These are phyloP conservation scores for Salvelinus fontinalis DNA, from an alignment of 2,113 vertebrate genomes.

Conservation along the genomic window DNA sequence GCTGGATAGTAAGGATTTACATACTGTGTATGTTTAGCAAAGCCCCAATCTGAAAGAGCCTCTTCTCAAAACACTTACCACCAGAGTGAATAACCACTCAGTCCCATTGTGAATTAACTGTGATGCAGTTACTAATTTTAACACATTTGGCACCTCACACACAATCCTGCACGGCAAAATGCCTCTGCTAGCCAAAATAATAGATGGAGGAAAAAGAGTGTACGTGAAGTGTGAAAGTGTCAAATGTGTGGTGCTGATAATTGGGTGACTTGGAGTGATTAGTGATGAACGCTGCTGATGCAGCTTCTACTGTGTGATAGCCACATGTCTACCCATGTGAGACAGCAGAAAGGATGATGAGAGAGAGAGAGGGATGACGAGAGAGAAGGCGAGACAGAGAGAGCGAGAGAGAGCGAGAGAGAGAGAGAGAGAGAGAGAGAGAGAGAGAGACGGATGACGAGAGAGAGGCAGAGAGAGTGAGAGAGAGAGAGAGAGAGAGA, in stretches of 20 bases:
- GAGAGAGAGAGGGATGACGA: neutral
- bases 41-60: neutral
- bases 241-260: neutral
- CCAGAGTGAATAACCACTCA: neutral
- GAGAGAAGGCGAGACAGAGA: too few relatives aligned
- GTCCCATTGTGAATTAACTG: neutral
- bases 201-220: neutral
- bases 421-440: too few relatives aligned
- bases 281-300: neutral
- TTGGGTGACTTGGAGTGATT: neutral
- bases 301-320: neutral
- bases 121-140: constrained; percentile 11
- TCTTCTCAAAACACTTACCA: neutral
- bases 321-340: neutral
- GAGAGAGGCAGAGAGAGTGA: too few relatives aligned
- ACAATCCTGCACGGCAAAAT: neutral
- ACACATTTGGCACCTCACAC: neutral
- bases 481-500: too few relatives aligned
- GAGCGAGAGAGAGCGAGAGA: too few relatives aligned
- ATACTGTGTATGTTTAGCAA: neutral
- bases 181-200: neutral
- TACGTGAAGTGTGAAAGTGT: neutral
- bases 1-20: constrained; percentile 4
- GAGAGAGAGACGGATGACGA: too few relatives aligned
- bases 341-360: neutral